Percentiles rank a stretch among this genome's conserved stretches.
phyloP scores from a whole-genome alignment of 2,888 invertebrate genomes.

The Perizoma flavofasciatum region DNA sequence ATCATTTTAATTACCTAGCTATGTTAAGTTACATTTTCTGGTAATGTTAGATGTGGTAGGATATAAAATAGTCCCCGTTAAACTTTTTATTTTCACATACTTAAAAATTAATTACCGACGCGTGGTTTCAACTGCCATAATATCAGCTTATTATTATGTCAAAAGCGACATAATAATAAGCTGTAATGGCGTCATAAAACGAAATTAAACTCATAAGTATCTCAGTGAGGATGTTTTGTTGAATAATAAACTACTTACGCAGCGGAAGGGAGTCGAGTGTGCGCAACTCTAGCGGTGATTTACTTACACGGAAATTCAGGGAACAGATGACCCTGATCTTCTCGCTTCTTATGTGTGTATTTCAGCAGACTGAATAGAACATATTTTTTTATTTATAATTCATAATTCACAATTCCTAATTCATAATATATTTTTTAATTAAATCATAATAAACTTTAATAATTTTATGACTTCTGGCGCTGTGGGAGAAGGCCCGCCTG shows the following conservation, averaged over 20 bases:
- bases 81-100: slow-evolving; percentile 16
- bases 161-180: slow-evolving; percentile 32
- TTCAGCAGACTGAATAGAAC: no score
- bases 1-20: no score
- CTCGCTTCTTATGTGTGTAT: background rate
- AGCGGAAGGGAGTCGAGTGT: slow-evolving; percentile 26
- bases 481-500: no score
- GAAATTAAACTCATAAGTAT: slow-evolving; percentile 34
- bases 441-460: no score
- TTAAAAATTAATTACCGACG: slow-evolving; percentile 18
- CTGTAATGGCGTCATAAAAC: slow-evolving; percentile 36
- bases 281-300: slow-evolving; percentile 8
- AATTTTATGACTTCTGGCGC: no score
- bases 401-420: no score
- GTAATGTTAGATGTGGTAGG: background rate
- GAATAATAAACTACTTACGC: slow-evolving; percentile 31
- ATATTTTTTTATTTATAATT: no score
- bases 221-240: slow-evolving; percentile 21
- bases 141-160: no score
- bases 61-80: slow-evolving; percentile 1
- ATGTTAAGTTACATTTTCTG: no score
- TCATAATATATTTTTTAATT: no score
- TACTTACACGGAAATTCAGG: background rate
- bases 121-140: slow-evolving; percentile 26
- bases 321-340: no score